These are phyloP conservation scores for Pseudocheirus occidentalis DNA, from an alignment of 2,797 vertebrate species.

Conservation along the genomic window DNA sequence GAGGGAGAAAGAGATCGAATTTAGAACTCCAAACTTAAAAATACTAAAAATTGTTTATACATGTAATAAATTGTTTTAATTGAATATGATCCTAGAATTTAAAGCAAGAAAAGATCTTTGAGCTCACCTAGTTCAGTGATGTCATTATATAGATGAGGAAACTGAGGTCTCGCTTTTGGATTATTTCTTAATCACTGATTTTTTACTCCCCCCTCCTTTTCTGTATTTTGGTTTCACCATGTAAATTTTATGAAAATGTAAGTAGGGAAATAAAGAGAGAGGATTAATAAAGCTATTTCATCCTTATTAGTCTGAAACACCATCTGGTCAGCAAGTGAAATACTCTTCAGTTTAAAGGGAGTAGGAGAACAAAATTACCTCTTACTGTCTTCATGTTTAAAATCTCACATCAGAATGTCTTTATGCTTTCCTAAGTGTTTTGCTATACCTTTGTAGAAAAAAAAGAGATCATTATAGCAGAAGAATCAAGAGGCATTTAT, in stretches of 20 bases:
- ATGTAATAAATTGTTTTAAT: not conserved
- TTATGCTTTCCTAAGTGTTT: not conserved
- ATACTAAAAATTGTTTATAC: not conserved
- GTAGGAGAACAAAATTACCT: not conserved
- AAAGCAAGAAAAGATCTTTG: not conserved
- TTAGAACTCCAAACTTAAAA: not conserved
- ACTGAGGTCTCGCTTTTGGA: not conserved
- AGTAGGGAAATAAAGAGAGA: not conserved
- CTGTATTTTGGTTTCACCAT: not conserved
- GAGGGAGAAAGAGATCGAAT: not conserved
- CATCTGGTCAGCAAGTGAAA: not conserved
- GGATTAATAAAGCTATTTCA: not conserved
- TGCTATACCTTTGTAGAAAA: not conserved
- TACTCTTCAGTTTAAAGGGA: not conserved
- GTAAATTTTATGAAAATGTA: not conserved
- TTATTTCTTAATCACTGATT: not conserved
- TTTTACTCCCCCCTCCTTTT: not conserved
- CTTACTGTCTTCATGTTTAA: not conserved
- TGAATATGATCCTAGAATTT: not conserved
- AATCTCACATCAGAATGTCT: not conserved
- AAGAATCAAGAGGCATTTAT: not conserved
- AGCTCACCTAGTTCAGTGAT: not conserved
- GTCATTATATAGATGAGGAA: not conserved
- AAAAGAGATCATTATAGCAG: not conserved
- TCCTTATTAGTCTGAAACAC: not conserved